Evolutionary conservation across 2,888 invertebrate species (phyloP), one percentile per base, ranked within the genome.

Genomic region (Laspeyria flexula): DNA sequence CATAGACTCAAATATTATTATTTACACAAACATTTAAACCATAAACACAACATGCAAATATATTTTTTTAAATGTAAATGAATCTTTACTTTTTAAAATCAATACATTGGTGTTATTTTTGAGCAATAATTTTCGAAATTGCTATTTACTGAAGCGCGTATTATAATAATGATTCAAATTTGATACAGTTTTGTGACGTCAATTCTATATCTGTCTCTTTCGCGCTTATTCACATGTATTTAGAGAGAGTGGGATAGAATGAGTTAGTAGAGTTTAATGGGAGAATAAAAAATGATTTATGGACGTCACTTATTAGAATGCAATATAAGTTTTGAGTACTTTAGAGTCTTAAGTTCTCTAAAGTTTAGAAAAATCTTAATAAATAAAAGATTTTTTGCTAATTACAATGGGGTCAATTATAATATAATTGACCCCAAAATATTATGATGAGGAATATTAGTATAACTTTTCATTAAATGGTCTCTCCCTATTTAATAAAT

Each of bases 81-180:
- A 35, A 29, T 41, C 38, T 39, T 50, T 50, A 43, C 39, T 13
- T 13, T 12, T 9, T 33, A 4, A 23, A 31, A 15, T 11, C 23
- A 11, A 18, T 27, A 43, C 6, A 23, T 59, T 57, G 53, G 54
- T 58, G 62, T 65, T 31, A 31, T 46, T n/a, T 55, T 75, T 75
- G 75, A 75, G 74, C 75, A 75, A 67, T 66, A 56, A 44, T 60
- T 65, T 57, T 23, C 30, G 33, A 66, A 57, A 65, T 73, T 73
- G 73, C 68, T 55, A 57, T 52, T 34, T 31, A 25, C 31, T 43
- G 15, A 71, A 61, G 62, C 71, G 54, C 57, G 7, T 7, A 25
- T 54, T 43, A 34, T 18, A 40, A 40, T 25, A 29, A 12, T 16
- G 25, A 15, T 16, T 38, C 9, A 0, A 7, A 43, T 38, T 37